Percentiles rank a stretch among this genome's conserved stretches.
Conservation (phyloP, 2,113 vertebrate genomes). For the Triplophysa rosa region DNA sequence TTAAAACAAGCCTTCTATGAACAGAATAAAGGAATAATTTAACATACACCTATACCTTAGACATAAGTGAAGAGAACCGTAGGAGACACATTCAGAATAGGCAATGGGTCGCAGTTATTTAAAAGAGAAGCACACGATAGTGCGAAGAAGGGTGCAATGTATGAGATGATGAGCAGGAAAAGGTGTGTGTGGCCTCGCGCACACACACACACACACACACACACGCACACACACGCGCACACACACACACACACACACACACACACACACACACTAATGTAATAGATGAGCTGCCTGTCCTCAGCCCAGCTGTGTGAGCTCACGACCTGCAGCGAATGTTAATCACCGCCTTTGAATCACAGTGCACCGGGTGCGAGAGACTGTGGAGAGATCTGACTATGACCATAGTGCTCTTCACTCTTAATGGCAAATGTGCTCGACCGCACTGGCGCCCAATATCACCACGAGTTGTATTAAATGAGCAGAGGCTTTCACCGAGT, state of each 20-base stretch:
- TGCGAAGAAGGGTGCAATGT: not conserved
- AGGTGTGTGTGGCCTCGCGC: not conserved
- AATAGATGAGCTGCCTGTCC: constrained; percentile 35
- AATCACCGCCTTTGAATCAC: constrained; percentile 33
- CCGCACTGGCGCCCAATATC: constrained; percentile 2
- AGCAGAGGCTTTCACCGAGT: constrained; percentile 18
- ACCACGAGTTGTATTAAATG: constrained; percentile 13
- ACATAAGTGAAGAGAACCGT: not conserved
- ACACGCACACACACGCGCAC: constrained; percentile 10
- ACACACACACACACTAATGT: constrained; percentile 22
- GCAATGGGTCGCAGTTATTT: not conserved
- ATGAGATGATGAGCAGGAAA: not conserved
- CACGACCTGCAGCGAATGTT: constrained; percentile 31
- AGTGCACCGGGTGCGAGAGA: not conserved
- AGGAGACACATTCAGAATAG: not conserved
- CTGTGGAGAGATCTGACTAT: constrained; percentile 11
- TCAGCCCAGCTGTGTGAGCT: constrained; percentile 33
- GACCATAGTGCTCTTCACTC: not conserved
- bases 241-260: constrained; percentile 13
- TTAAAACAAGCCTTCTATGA: constrained; percentile 18
- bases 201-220: constrained; percentile 11
- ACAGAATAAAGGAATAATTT: constrained; percentile 1
- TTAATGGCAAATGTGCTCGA: constrained; percentile 23
- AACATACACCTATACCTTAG: constrained; percentile 6
- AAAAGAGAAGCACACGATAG: not conserved